These are phyloP conservation scores for Monochamus saltuarius DNA, from an alignment of 1,140 invertebrate species.

Conservation along the genomic window DNA sequence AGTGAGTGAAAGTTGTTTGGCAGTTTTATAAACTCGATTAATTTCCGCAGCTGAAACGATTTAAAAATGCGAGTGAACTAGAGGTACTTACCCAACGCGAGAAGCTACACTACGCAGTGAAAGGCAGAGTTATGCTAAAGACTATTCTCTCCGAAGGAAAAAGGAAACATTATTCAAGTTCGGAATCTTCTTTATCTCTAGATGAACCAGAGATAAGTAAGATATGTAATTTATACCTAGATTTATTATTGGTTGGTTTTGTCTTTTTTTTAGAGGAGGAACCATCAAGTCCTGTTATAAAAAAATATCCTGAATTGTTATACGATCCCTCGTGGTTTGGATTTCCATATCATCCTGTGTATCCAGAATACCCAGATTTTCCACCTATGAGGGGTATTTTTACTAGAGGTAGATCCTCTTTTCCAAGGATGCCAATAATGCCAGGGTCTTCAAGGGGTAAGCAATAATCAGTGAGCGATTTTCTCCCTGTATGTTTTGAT, in stretches of 20 bases:
- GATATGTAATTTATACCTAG: background rate
- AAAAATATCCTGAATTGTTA: constrained; percentile 27
- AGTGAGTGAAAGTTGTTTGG: background rate
- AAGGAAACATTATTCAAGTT: constrained; percentile 31
- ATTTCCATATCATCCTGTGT: constrained; percentile 26
- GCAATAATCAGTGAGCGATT: background rate
- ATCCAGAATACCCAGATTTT: constrained; percentile 11
- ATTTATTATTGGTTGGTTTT: background rate
- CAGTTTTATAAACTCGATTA: background rate
- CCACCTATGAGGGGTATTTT: constrained; percentile 3
- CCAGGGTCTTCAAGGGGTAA: constrained; percentile 25
- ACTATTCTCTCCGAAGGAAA: constrained; percentile 37
- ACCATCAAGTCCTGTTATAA: constrained; percentile 7
- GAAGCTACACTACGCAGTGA: constrained; percentile 58
- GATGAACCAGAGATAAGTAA: constrained; percentile 28
- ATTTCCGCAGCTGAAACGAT: constrained; percentile 52
- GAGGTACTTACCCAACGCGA: constrained; percentile 58
- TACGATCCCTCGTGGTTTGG: constrained; percentile 20
- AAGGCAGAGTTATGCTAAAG: constrained; percentile 52
- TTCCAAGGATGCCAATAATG: constrained; percentile 9
- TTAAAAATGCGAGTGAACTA: constrained; percentile 58
- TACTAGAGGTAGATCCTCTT: constrained; percentile 4
- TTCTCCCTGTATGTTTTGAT: background rate
- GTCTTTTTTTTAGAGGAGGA: constrained; percentile 6
- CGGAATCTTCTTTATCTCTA: constrained; percentile 35